Evolutionary conservation across 2,888 invertebrate species (phyloP), one percentile per base, ranked within the genome.

Genomic region (Drepana falcataria): DNA sequence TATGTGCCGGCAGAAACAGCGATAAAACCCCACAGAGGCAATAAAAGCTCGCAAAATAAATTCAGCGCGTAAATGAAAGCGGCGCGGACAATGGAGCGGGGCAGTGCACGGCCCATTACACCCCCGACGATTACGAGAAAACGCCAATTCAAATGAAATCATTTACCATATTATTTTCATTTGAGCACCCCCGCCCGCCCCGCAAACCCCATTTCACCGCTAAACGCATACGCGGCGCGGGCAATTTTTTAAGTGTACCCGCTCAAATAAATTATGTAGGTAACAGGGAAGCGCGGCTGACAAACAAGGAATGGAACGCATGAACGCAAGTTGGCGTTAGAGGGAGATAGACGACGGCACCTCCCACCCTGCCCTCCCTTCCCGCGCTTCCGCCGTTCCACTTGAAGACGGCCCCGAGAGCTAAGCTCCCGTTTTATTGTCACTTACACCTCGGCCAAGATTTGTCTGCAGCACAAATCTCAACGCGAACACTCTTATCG

Each of bases 231-330:
- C 79, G 77, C 77, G 78, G 73, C 75, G 72, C 76, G 68, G 76
- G 78, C 91, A 89, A 90, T 90, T 91, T 91, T 90, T 91, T 88
- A 89, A 90, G 85, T 87, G 90, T 87, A 75, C 82, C 80, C 83
- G 86, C 79, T 82, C 76, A 84, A 88, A 90, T 91, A 87, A 90
- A 90, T 90, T 90, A 90, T 90, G 87, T 87, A 90, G 85, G 75
- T 77, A 81, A 83, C 79, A 80, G 79, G 79, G 82, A 74, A 75
- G 71, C 68, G 78, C 73, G 73, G 75, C 79, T 85, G 83, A 85
- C 87, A 87, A 87, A 85, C 83, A 85, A 83, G 86, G 81, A 85
- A 85, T 85, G 83, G 88, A 86, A 86, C 81, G 83, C 83, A 79
- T 80, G 81, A 82, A 71, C 75, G 75, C 79, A 75, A 80, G 69